phyloP scores from a whole-genome alignment of 1,140 invertebrate species.

The Aphelenchoides avenae region DNA sequence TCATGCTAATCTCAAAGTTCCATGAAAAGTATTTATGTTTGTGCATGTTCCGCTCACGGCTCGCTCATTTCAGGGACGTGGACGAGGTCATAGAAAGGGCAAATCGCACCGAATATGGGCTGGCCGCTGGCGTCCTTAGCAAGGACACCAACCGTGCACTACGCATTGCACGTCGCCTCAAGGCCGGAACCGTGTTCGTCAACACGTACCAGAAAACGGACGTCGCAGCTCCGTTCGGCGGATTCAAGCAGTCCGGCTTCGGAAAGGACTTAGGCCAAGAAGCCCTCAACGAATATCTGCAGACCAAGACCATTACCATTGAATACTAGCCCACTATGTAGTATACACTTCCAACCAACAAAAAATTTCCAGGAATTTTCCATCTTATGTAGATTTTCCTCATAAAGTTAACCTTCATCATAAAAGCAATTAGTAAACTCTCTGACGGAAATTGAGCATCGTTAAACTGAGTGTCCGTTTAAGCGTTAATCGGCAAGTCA shows the following conservation, averaged over 20 bases:
- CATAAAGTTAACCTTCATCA: too few species aligned
- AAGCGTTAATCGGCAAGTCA: too few species aligned
- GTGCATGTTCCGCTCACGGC: not conserved
- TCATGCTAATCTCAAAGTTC: constrained; percentile 84
- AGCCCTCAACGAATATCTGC: constrained; percentile 87
- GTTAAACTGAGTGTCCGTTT: too few species aligned
- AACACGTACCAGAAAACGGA: constrained; percentile 88
- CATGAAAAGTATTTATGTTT: constrained; percentile 62
- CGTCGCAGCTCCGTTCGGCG: constrained; percentile 93
- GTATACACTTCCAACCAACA: too few species aligned
- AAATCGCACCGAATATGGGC: constrained; percentile 83
- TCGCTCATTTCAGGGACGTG: constrained; percentile 67
- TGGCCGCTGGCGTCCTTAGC: constrained; percentile 77
- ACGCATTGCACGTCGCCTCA: constrained; percentile 58
- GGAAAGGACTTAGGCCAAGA: constrained; percentile 91
- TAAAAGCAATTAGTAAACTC: too few species aligned
- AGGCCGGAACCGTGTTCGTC: constrained; percentile 64
- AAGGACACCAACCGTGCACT: constrained; percentile 47
- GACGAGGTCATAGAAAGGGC: constrained; percentile 78
- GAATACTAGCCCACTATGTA: too few species aligned
- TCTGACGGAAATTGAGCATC: too few species aligned
- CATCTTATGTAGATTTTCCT: too few species aligned
- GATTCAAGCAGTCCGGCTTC: constrained; percentile 92
- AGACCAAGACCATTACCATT: constrained; percentile 86
- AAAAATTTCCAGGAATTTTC: too few species aligned